Evolutionary conservation across 2,888 invertebrate species (phyloP).

Genomic region (Terebella lapidaria): DNA sequence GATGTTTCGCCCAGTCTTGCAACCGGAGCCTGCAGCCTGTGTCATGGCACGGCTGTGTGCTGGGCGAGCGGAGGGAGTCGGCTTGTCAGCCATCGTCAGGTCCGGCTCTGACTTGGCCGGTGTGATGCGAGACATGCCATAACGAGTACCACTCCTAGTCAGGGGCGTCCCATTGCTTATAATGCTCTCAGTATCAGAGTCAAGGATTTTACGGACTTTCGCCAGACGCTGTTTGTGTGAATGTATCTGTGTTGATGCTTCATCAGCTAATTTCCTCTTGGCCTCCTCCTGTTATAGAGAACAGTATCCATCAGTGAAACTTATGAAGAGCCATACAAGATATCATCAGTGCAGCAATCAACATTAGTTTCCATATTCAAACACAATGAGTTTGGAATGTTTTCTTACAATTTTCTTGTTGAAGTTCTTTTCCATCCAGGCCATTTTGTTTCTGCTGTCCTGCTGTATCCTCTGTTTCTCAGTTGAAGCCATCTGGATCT

Average conservation of each 20-base stretch:
- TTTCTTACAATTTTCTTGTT: slow-evolving; percentile 12
- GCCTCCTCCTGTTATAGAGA: slow-evolving; percentile 40
- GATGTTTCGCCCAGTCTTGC: background rate
- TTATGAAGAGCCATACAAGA: background rate
- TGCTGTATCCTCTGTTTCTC: slow-evolving; percentile 58
- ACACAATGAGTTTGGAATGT: no score
- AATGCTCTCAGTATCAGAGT: slow-evolving; percentile 6
- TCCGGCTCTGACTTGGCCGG: slow-evolving; percentile 42
- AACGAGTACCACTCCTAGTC: slow-evolving; percentile 5
- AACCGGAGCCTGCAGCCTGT: no score
- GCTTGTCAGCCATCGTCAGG: slow-evolving; percentile 12
- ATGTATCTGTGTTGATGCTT: slow-evolving; percentile 33
- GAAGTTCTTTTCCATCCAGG: slow-evolving; percentile 37
- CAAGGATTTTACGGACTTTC: slow-evolving; percentile 43
- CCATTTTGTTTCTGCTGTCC: slow-evolving; percentile 62
- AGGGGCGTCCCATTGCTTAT: slow-evolving; percentile 28
- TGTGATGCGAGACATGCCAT: slow-evolving; percentile 8
- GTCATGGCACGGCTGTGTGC: background rate
- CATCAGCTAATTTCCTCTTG: slow-evolving; percentile 35
- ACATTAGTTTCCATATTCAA: no score
- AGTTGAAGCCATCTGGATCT: slow-evolving; percentile 55
- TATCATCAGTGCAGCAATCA: no score
- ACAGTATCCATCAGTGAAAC: no score
- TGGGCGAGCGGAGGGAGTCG: background rate
- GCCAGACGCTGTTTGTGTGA: slow-evolving; percentile 45